Base-by-base conservation (phyloP, 2,888 invertebrate genomes). In the Vannuccia rotundouncinata region DNA sequence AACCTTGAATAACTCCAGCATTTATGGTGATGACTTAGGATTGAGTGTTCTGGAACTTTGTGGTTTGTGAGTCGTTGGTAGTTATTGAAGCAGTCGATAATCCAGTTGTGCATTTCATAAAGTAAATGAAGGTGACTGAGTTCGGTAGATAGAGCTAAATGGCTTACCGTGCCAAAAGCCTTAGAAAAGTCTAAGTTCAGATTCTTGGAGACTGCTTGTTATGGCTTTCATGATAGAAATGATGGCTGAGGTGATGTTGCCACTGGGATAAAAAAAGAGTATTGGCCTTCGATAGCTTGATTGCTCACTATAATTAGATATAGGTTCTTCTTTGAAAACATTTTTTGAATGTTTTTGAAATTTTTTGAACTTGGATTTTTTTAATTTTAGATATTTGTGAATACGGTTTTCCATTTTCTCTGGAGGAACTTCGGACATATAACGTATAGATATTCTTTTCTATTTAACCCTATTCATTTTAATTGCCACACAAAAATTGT, bases 1-100 rank as follows among this genome's bases (percentile, higher is more conserved):
- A 45, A 17, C 45, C 45, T 45, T 45, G 66, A 66, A 66, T 22
- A 66, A 66, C 66, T 66, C 66, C 66, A 17, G 66, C 66, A 22
- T 66, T 66, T 66, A 66, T 66, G 66, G 66, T 66, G 66, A 27
- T 66, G 66, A 66, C 66, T 66, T 66, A 27, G 66, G 66, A 66
- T 66, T 66, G 17, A 22, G 66, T 66, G 66, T 5, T 66, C 25
- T 66, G 13, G 66, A 66, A 66, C 66, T 66, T 66, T 17, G 25
- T 66, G 10, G 45, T 45, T 17, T 45, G 45, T 45, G 45, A 45
- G 45, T 17, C 17, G 45, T 45, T 5, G 17, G 45, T 17, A 22
- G 25, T 5, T 66, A 66, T 66, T 66, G 66, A 66, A 66, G 66
- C 13, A 66, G 66, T 66, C 66, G 66, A 66, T 66, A 22, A 66